Evolutionary conservation across 2,888 invertebrate genomes (phyloP).

Genomic region (Thereva nobilitata): DNA sequence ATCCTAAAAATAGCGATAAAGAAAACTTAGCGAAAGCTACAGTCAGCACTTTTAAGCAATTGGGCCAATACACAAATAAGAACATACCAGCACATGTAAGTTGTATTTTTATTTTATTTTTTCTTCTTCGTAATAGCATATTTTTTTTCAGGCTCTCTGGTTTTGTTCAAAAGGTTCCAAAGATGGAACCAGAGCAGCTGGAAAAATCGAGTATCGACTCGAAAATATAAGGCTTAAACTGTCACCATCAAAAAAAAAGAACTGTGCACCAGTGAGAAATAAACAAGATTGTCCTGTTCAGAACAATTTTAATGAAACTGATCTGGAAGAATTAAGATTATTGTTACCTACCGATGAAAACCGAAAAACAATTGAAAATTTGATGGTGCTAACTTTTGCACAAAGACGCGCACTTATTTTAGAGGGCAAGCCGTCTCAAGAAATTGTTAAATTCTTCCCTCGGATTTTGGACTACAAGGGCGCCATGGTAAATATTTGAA

Average conservation of each 20-base stretch:
- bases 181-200: slow-evolving; percentile 18
- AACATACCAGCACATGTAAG: slow-evolving; percentile 20
- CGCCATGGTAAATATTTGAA: too few species aligned
- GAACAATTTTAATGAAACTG: neutral
- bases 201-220: slow-evolving; percentile 15
- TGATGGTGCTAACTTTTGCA: too few species aligned
- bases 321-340: neutral
- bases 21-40: slow-evolving; percentile 17
- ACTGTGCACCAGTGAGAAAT: slow-evolving; percentile 11
- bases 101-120: neutral
- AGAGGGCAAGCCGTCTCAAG: too few species aligned
- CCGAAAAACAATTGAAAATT: too few species aligned
- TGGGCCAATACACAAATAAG: slow-evolving; percentile 3
- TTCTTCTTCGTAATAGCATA: too few species aligned
- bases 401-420: too few species aligned
- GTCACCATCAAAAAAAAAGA: slow-evolving; percentile 21
- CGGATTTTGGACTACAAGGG: too few species aligned
- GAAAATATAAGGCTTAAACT: slow-evolving; percentile 14
- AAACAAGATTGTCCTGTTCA: neutral
- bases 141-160: slow-evolving; percentile 19
- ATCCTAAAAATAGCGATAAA: slow-evolving; percentile 7
- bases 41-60: slow-evolving; percentile 12
- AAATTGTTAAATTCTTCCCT: too few species aligned
- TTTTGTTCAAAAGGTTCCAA: slow-evolving; percentile 20
- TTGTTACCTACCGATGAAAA: too few species aligned